Percentiles rank a stretch among this genome's conserved stretches.
Evolutionary conservation across 2,888 invertebrate species (phyloP).

Genomic region (Seira musarum): DNA sequence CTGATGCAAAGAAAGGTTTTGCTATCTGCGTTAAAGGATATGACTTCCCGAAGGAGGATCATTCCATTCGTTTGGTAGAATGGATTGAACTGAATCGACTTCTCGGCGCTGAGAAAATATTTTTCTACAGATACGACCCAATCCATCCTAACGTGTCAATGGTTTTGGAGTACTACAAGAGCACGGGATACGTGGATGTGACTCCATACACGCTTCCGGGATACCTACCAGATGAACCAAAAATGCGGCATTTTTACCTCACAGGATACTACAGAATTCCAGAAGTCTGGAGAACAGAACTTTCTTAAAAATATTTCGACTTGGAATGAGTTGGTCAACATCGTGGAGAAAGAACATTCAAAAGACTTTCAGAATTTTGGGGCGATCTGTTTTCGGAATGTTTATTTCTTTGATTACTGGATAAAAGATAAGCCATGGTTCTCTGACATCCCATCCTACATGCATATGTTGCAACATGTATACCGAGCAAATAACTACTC

Average conservation of each 20-base stretch:
- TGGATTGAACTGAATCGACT: slow-evolving; percentile 74
- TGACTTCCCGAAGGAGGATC: slow-evolving; percentile 72
- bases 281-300: slow-evolving; percentile 73
- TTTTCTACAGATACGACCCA: no score
- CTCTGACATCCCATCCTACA: slow-evolving; percentile 85
- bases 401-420: slow-evolving; percentile 93
- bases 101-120: no score
- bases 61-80: slow-evolving; percentile 72
- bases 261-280: slow-evolving; percentile 87
- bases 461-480: slow-evolving; percentile 92
- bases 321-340: slow-evolving; percentile 86
- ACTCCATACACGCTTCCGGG: slow-evolving; percentile 89
- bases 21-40: slow-evolving; percentile 73
- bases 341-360: slow-evolving; percentile 80
- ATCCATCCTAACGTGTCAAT: slow-evolving; percentile 95
- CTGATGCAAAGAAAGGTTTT: slow-evolving; percentile 74
- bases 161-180: slow-evolving; percentile 79
- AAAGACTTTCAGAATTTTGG: slow-evolving; percentile 80
- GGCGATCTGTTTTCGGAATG: slow-evolving; percentile 90
- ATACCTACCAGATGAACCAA: slow-evolving; percentile 90
- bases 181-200: slow-evolving; percentile 80
- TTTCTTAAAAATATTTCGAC: slow-evolving; percentile 84
- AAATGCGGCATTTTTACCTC: slow-evolving; percentile 90
- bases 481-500: slow-evolving; percentile 92
- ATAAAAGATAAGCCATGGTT: slow-evolving; percentile 86